phyloP scores from a whole-genome alignment of 2,113 vertebrate species.

The Psephotus haematonotus region DNA sequence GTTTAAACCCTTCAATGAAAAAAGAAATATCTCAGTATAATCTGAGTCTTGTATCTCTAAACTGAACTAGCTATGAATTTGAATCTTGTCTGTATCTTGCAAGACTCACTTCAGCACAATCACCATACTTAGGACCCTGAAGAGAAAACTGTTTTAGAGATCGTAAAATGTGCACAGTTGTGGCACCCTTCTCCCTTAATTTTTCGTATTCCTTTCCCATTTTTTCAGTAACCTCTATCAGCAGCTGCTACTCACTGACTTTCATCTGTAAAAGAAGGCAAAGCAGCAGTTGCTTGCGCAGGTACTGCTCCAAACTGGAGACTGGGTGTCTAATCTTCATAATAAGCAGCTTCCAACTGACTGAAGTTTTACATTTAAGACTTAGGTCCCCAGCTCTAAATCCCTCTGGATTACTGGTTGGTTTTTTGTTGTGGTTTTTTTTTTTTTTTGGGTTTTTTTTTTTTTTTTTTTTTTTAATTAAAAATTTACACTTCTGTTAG shows the following conservation, averaged over 20 bases:
- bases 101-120: background rate
- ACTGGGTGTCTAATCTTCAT: constrained; percentile 64
- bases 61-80: background rate
- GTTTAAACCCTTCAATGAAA: background rate
- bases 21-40: background rate
- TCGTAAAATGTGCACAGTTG: background rate
- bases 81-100: background rate
- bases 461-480: background rate
- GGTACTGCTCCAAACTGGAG: constrained; percentile 48
- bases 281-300: constrained; percentile 46
- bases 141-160: background rate
- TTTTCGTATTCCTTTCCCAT: constrained; percentile 32
- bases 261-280: constrained; percentile 23
- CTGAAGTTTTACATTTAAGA: constrained; percentile 52
- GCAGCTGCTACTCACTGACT: constrained; percentile 66
- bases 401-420: background rate
- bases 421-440: too few relatives aligned
- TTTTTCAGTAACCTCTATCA: constrained; percentile 17
- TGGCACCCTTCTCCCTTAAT: background rate
- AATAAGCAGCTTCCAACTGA: constrained; percentile 58
- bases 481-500: background rate
- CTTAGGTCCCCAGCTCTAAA: background rate
- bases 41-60: background rate
- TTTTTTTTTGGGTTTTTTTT: too few relatives aligned
- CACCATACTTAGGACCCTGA: background rate